Evolutionary conservation across 2,888 invertebrate genomes (phyloP).

Genomic region (Rhodophaea formosa): DNA sequence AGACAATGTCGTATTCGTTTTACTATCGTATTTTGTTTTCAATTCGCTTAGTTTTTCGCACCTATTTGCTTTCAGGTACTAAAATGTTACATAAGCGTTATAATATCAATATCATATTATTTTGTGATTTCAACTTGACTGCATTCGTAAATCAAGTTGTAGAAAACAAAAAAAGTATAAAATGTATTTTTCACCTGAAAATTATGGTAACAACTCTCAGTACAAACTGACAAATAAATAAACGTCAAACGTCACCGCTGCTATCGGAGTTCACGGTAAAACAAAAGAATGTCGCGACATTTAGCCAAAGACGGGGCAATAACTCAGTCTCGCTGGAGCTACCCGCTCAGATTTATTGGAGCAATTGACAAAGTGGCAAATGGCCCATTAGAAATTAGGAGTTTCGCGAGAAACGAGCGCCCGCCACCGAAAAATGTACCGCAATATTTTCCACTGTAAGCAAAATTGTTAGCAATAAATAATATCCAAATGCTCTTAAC

Average conservation of each 20-base stretch:
- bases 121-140: too few species aligned
- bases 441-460: slow-evolving; percentile 72
- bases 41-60: background rate
- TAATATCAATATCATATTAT: too few species aligned
- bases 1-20: slow-evolving; percentile 22
- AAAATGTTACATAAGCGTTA: too few species aligned
- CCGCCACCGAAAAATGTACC: slow-evolving; percentile 69
- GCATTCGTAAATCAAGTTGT: background rate
- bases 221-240: slow-evolving; percentile 22
- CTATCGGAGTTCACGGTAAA: slow-evolving; percentile 41
- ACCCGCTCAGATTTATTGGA: slow-evolving; percentile 74
- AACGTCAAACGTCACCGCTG: slow-evolving; percentile 19
- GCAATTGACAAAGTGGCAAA: slow-evolving; percentile 82
- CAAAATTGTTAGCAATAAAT: slow-evolving; percentile 76
- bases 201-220: background rate
- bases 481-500: slow-evolving; percentile 46
- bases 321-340: slow-evolving; percentile 53
- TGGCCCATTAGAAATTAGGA: slow-evolving; percentile 81
- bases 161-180: background rate
- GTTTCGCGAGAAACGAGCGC: slow-evolving; percentile 54
- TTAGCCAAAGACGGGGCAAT: slow-evolving; percentile 65
- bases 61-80: too few species aligned
- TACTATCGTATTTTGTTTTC: background rate
- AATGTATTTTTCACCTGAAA: background rate
- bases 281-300: slow-evolving; percentile 72